Evolutionary conservation across 1,140 invertebrate genomes (phyloP).

Genomic region (Potamilus streckersoni): DNA sequence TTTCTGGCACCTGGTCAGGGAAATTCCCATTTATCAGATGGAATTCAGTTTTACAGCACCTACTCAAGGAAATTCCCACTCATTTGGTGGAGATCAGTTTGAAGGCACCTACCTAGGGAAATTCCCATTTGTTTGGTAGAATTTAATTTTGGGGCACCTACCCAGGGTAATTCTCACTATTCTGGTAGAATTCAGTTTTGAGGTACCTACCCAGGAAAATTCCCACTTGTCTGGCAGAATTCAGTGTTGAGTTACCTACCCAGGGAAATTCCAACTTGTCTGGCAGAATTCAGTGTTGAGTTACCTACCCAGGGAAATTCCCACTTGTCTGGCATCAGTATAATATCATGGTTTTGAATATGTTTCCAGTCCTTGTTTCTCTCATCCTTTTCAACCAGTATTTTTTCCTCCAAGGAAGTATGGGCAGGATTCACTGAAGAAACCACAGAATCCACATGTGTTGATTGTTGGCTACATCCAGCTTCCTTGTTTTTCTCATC

Average conservation of each 20-base stretch:
- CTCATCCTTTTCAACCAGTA: too few relatives aligned
- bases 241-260: constrained; percentile 41
- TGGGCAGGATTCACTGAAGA: too few relatives aligned
- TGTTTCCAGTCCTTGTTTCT: constrained; percentile 63
- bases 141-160: constrained; percentile 26
- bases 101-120: constrained; percentile 61
- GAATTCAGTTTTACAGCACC: constrained; percentile 5
- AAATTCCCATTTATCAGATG: constrained; percentile 67
- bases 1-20: constrained; percentile 58
- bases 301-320: constrained; percentile 66
- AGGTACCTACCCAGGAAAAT: constrained; percentile 64
- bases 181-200: constrained; percentile 43
- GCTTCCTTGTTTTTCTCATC: constrained; percentile 43
- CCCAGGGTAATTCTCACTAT: constrained; percentile 69
- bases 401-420: too few relatives aligned
- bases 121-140: constrained; percentile 67
- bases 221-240: constrained; percentile 66
- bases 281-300: constrained; percentile 26
- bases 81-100: constrained; percentile 50
- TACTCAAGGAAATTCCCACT: constrained; percentile 69
- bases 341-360: constrained; percentile 61
- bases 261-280: constrained; percentile 69
- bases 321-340: constrained; percentile 69
- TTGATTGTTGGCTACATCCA: too few relatives aligned
- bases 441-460: too few relatives aligned